A percentile compares a stretch with the other conserved stretches of the same genome.
phyloP scores from a whole-genome alignment of 2,888 invertebrate genomes.

The Trachelus stipa region DNA sequence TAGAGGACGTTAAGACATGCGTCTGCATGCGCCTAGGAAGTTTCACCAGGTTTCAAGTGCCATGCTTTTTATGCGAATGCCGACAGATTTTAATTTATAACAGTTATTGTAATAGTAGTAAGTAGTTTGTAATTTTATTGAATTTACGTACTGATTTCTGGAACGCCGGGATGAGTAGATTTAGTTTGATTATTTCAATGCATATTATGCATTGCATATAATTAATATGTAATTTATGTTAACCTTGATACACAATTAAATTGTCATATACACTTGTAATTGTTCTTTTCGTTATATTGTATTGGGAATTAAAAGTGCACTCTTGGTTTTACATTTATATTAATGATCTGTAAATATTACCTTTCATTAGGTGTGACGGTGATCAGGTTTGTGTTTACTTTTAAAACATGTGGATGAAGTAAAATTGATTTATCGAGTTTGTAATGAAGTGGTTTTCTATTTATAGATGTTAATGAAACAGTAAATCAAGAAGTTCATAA shows the following conservation, averaged over 20 bases:
- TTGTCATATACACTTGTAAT: background rate
- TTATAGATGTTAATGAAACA: constrained; percentile 12
- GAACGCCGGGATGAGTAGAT: background rate
- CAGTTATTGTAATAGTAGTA: background rate
- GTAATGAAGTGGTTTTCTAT: background rate
- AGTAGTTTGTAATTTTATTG: background rate
- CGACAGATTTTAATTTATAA: background rate
- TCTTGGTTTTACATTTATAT: background rate
- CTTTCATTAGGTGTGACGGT: background rate
- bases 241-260: background rate
- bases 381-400: background rate
- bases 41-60: background rate
- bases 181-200: background rate
- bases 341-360: background rate
- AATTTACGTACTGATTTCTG: background rate
- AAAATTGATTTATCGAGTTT: background rate
- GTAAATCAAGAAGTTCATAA: constrained; percentile 22
- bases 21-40: background rate
- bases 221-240: background rate
- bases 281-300: background rate
- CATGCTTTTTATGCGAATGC: background rate
- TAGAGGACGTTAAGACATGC: too few species aligned
- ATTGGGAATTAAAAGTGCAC: background rate
- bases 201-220: background rate
- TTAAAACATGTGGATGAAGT: background rate